Evolutionary conservation across 2,888 invertebrate genomes (phyloP), one percentile per base, ranked within the genome.

Genomic region (Heterodera filipjevi): DNA sequence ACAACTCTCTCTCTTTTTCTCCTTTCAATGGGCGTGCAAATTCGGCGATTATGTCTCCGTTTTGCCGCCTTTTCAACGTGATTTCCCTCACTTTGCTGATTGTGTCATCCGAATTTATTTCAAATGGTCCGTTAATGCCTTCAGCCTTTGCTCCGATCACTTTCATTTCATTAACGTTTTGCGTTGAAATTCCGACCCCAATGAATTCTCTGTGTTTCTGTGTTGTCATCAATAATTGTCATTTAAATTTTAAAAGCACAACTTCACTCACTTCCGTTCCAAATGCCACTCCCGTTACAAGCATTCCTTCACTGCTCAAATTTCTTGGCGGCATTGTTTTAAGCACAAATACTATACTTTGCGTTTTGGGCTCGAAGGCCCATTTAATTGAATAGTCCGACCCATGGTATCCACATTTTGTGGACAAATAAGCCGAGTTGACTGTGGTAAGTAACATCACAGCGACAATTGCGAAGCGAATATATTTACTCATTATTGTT

Each of bases 201-300:
- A 83, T 78, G 71, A 83, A 83, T 75, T 83, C 83, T n/a, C 80
- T 68, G 53, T 70, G 30, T n/a, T 74, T 75, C 83, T 83, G 77
- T 44, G 81, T 70, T 12, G 22, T 6, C n/a, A 59, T 77, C n/a
- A n/a, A 30, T 10, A 32, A 44, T 32, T 16, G 30, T 71, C 12
- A 77, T 30, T 39, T n/a, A 14, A 22, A 0, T 14, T 8, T 27
- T 6, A 66, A 8, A 19, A 8, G 19, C 8, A 32, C 8, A 33
- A 30, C 33, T 27, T 12, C 30, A 32, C 44, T 33, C 68, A 75
- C 75, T 33, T 66, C 53, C 32, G 49, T 59, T 33, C 76, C 76
- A 76, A 84, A 83, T 16, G 83, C 84, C 30, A 84, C 71, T 19
- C 84, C 84, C 5, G 84, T 84, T 80, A 83, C 84, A 44, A 79